Percentiles rank a stretch among this genome's conserved stretches.
phyloP scores from a whole-genome alignment of 2,888 invertebrate species.

The Cerceris ruficornis region DNA sequence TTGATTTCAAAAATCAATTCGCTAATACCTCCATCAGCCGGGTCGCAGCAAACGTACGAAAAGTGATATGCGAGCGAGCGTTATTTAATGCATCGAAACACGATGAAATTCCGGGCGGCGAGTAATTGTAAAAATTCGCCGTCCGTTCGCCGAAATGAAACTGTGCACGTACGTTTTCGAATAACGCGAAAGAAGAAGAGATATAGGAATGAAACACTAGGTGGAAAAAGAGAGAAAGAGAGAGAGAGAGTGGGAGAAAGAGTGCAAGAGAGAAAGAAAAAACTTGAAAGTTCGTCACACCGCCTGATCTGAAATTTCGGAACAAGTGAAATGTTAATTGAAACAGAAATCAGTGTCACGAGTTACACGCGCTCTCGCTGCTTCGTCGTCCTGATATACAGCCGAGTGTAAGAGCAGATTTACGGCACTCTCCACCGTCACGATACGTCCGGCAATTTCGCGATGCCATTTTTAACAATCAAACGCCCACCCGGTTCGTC shows the following conservation, averaged over 20 bases:
- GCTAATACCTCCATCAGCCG: background rate
- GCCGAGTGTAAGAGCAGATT: background rate
- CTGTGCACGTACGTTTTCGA: too few species aligned
- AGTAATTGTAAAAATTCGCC: too few species aligned
- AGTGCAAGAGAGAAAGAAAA: background rate
- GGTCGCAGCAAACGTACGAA: background rate
- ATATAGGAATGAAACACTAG: too few species aligned
- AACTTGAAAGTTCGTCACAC: background rate
- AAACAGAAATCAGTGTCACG: conserved; percentile 49
- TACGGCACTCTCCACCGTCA: conserved; percentile 9
- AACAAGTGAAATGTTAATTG: conserved; percentile 51
- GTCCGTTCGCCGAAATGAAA: too few species aligned
- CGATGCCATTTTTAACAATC: conserved; percentile 6
- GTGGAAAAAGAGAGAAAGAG: too few species aligned
- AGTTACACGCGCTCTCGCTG: conserved; percentile 24
- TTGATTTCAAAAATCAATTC: conserved; percentile 4
- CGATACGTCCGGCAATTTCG: conserved; percentile 6
- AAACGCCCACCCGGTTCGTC: conserved; percentile 1
- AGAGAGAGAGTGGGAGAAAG: too few species aligned
- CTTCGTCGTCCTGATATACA: background rate
- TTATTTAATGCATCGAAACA: too few species aligned
- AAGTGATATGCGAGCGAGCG: background rate
- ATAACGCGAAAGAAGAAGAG: too few species aligned
- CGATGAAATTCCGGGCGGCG: too few species aligned
- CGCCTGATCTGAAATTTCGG: conserved; percentile 29